These are phyloP conservation scores for Aethes cnicana DNA, from an alignment of 2,888 invertebrate species.

Conservation along the genomic window DNA sequence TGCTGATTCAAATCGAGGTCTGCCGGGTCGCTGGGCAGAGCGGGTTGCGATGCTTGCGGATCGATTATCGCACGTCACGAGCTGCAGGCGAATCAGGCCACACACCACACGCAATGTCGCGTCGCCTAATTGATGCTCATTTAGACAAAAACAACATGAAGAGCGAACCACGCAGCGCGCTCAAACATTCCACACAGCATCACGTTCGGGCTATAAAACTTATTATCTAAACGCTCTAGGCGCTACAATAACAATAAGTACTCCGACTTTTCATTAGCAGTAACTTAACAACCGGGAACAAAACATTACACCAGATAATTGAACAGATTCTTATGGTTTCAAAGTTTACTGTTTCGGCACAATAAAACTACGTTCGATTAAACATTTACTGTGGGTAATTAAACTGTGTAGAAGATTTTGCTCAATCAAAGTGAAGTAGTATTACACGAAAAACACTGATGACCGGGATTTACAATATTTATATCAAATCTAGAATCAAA, in stretches of 20 bases:
- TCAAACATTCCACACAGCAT: conserved; percentile 23
- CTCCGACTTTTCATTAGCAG: conserved; percentile 70
- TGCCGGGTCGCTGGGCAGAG: conserved; percentile 59
- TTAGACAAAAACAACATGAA: conserved; percentile 25
- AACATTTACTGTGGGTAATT: too few species aligned
- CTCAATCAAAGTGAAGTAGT: too few species aligned
- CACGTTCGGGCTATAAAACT: conserved; percentile 46
- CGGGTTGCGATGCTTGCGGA: conserved; percentile 56
- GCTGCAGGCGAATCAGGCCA: conserved; percentile 42
- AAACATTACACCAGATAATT: conserved; percentile 48
- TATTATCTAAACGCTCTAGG: conserved; percentile 50
- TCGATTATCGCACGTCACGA: conserved; percentile 61
- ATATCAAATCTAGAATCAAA: too few species aligned
- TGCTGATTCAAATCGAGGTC: conserved; percentile 74
- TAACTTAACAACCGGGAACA: conserved; percentile 60
- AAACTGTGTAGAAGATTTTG: too few species aligned
- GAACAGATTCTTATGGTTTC: conserved; percentile 45
- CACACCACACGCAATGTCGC: conserved; percentile 37
- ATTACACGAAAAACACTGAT: too few species aligned
- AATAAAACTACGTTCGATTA: too few species aligned
- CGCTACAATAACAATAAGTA: conserved; percentile 59
- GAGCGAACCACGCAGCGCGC: conserved; percentile 23
- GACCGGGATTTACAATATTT: too few species aligned
- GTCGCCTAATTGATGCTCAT: conserved; percentile 26
- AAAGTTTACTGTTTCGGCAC: conserved; percentile 5